phyloP scores from a whole-genome alignment of 2,797 vertebrate genomes.

The Manis crassicaudata region DNA sequence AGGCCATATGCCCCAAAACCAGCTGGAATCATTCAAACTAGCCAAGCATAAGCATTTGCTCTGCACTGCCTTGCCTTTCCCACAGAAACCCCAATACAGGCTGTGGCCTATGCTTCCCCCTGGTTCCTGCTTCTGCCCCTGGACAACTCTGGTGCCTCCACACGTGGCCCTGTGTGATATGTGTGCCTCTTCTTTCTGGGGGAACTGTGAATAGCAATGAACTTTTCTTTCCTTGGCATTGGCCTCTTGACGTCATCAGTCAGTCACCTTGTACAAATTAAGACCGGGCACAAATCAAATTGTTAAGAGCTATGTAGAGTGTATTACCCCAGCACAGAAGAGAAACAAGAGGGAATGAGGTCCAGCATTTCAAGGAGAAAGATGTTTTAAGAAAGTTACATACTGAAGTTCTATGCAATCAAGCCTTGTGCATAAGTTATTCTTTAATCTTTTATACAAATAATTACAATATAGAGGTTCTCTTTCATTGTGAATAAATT shows the following conservation, averaged over 20 bases:
- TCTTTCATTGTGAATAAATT: not conserved
- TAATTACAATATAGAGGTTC: not conserved
- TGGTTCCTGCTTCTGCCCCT: not conserved
- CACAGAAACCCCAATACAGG: not conserved
- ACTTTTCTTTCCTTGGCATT: not conserved
- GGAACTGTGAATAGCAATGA: not conserved
- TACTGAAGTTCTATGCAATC: not conserved
- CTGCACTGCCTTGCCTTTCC: not conserved
- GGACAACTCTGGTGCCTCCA: not conserved
- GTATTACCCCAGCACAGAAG: not conserved
- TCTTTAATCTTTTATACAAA: not conserved
- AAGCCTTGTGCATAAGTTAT: not conserved
- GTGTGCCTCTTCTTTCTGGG: not conserved
- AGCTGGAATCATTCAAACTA: not conserved
- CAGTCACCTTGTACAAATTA: slow-evolving; percentile 6
- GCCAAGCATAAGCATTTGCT: not conserved
- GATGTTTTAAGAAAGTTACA: not conserved
- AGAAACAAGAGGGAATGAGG: not conserved
- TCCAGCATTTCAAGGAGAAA: not conserved
- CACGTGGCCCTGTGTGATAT: not conserved
- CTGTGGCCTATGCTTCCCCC: not conserved
- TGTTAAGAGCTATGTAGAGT: not conserved
- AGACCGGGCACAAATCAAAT: not conserved
- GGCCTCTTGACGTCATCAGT: not conserved
- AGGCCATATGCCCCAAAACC: not conserved